Conservation (phyloP, 2,113 vertebrate genomes). For the Tachysurus fulvidraco region DNA sequence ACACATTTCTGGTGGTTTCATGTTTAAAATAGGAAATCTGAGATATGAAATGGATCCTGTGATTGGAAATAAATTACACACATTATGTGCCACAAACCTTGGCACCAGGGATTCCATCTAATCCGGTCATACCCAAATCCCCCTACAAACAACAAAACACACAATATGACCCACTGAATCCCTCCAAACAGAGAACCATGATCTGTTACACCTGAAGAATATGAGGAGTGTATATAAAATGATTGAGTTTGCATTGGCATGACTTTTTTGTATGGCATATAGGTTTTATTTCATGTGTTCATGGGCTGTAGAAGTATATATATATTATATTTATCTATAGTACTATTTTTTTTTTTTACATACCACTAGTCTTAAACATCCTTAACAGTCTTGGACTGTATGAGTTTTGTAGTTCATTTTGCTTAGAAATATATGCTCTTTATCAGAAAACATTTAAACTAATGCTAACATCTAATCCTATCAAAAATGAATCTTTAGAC, state of each 20-base stretch:
- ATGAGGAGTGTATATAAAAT: neutral
- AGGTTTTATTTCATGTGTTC: neutral
- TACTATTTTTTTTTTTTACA: neutral
- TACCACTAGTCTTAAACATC: neutral
- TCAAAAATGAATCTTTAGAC: neutral
- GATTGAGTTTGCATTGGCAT: neutral
- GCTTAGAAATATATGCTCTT: neutral
- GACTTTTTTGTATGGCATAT: neutral
- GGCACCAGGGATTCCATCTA: constrained; percentile 82
- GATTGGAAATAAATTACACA: constrained; percentile 49
- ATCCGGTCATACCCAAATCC: constrained; percentile 84
- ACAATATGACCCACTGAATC: constrained; percentile 48
- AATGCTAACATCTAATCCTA: too few relatives aligned
- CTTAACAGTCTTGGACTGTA: neutral
- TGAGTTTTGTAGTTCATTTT: neutral
- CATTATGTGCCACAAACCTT: constrained; percentile 80
- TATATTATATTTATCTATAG: neutral
- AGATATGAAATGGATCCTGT: constrained; percentile 33
- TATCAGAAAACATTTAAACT: neutral
- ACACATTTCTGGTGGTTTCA: constrained; percentile 17
- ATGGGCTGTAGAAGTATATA: neutral
- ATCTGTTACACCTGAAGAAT: neutral
- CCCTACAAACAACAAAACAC: constrained; percentile 79
- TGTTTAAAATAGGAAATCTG: constrained; percentile 1
- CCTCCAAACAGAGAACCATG: neutral